phyloP scores from a whole-genome alignment of 2,113 vertebrate genomes.

The Corythaixoides concolor region DNA sequence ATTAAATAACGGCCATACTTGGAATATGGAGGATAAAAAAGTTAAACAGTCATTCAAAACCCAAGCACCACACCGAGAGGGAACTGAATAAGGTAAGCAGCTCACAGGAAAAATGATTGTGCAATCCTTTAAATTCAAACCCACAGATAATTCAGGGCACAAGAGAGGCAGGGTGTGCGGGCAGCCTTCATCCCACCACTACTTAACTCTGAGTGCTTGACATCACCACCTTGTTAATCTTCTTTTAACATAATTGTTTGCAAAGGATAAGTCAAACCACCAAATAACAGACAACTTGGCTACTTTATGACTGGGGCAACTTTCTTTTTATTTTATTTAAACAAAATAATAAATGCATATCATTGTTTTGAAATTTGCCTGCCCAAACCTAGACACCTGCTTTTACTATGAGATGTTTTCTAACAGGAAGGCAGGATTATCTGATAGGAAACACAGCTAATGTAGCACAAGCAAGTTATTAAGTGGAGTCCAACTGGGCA shows the following conservation, averaged over 20 bases:
- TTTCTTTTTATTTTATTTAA: not conserved
- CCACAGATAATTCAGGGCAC: accelerated
- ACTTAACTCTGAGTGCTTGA: not conserved
- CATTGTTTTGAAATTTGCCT: not conserved
- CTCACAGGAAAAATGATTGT: not conserved
- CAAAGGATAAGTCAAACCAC: not conserved
- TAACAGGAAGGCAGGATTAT: constrained; percentile 40
- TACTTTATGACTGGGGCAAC: not conserved
- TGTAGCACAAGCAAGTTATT: constrained; percentile 63
- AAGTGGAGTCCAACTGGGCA: constrained; percentile 63
- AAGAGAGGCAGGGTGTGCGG: not conserved
- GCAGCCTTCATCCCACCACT: not conserved
- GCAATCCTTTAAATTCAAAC: not conserved
- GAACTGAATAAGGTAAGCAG: accelerated
- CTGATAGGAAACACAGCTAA: constrained; percentile 52
- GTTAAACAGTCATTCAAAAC: not conserved
- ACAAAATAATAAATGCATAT: not conserved
- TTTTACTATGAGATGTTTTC: constrained; percentile 23
- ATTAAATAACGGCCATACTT: not conserved
- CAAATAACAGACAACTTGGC: not conserved
- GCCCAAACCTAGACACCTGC: not conserved
- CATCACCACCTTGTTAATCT: not conserved
- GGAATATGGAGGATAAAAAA: not conserved
- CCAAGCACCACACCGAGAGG: not conserved
- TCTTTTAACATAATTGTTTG: not conserved